Base-by-base conservation (phyloP, 2,888 invertebrate species). In the Phortica okadai region DNA sequence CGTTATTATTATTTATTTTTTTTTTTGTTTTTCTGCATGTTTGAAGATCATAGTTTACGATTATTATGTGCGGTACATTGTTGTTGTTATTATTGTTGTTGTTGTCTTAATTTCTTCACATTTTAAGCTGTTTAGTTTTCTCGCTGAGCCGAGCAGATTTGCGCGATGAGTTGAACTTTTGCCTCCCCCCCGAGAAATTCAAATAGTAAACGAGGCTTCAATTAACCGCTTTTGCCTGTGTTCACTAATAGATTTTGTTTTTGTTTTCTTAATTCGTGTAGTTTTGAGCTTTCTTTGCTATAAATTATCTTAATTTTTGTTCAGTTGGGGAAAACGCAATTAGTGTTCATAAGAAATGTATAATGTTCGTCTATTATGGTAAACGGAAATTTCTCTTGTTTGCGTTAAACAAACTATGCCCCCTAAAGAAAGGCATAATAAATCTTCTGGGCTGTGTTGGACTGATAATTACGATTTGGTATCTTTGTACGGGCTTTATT, bases 141-240 rank as follows among this genome's bases (percentile, higher is more conserved):
- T 59, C 59, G 78, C 77, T 74, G 76, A 74, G 74, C 33, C 78
- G 78, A 56, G 42, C 58, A 58, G 73, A 58, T 73, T 50, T 11
- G 50, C 45, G 45, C 50, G 50, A 11, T 50, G 50, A 11, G 50
- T 50, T 50, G 10, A 50, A 58, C 74, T 74, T 21, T 59, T 82
- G 79, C 78, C 81, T 78, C 83, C 16, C 50, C 50, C 11, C 41
- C 33, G 14, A 11, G 33, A 88, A 87, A 87, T 86, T 85, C 86
- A 82, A 82, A 84, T 86, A 85, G 85, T 84, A 85, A 88, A 87
- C 88, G 85, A 88, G 85, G 87, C 86, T 85, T 88, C 87, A 86
- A 86, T 88, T 88, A 86, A 33, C 25, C 56, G 21, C 56, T 72
- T 42, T 66, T 66, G 42, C 64, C 6, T 14, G 11, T 42, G 66